phyloP scores from a whole-genome alignment of 2,797 vertebrate species.

The Paguma larvata region DNA sequence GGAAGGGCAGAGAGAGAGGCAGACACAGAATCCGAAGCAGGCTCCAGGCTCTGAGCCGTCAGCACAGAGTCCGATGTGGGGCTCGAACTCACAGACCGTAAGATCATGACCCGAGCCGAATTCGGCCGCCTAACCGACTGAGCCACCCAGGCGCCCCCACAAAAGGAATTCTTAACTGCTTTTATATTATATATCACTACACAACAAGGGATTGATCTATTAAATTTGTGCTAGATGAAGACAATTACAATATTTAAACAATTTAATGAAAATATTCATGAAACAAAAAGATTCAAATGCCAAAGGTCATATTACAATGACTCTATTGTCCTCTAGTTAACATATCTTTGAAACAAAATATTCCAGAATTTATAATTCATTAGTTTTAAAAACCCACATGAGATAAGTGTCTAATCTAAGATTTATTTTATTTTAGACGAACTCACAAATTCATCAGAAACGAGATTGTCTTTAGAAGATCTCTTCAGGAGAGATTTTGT shows the following conservation, averaged over 20 bases:
- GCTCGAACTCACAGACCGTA: too few species aligned
- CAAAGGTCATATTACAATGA: not conserved
- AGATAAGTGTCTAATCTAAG: not conserved
- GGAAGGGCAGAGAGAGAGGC: too few species aligned
- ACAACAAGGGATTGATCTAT: not conserved
- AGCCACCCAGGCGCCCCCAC: too few species aligned
- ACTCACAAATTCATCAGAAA: constrained; percentile 93
- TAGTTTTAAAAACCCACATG: not conserved
- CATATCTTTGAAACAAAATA: not conserved
- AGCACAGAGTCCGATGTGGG: too few species aligned
- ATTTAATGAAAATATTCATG: not conserved
- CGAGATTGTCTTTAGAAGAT: constrained; percentile 95
- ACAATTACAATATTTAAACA: constrained; percentile 8
- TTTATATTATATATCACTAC: not conserved
- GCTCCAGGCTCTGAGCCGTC: too few species aligned
- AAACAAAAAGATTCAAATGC: not conserved
- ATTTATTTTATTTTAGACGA: constrained; percentile 91
- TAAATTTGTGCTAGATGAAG: not conserved
- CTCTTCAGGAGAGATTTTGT: constrained; percentile 95
- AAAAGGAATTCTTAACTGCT: not conserved
- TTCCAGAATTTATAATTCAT: not conserved
- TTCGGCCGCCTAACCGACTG: too few species aligned
- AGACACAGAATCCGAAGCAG: too few species aligned
- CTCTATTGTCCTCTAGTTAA: not conserved
- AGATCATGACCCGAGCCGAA: too few species aligned